Evolutionary conservation across 2,888 invertebrate species (phyloP).

Genomic region (Neoscelio sp.): DNA sequence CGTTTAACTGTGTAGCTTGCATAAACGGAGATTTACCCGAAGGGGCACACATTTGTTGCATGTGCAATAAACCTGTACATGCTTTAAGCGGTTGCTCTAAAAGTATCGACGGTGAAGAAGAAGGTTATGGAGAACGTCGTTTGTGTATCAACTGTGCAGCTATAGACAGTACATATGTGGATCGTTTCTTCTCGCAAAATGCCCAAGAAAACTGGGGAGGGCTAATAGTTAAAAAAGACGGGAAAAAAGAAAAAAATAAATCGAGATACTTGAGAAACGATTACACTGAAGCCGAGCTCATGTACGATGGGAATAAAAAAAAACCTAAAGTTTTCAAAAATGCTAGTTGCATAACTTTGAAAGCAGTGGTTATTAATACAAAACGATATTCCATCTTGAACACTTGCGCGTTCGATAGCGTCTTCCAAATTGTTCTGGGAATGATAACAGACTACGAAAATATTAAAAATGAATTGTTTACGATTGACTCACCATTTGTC

Average conservation of each 20-base stretch:
- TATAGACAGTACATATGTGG: neutral
- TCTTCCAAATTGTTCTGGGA: neutral
- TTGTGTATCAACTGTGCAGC: constrained; percentile 6
- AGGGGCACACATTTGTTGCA: neutral
- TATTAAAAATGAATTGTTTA: neutral
- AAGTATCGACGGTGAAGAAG: constrained; percentile 30
- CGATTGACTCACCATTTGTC: neutral
- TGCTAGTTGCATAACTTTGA: neutral
- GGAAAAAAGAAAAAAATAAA: constrained; percentile 1
- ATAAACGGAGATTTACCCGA: neutral
- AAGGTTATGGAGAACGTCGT: constrained; percentile 43
- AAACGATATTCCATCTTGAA: neutral
- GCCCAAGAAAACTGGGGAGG: neutral
- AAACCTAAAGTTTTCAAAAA: constrained; percentile 8
- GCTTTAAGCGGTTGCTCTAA: constrained; percentile 24
- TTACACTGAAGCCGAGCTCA: neutral
- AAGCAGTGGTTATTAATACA: neutral
- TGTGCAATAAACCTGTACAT: constrained; percentile 21
- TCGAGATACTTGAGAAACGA: neutral
- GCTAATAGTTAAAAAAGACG: no score
- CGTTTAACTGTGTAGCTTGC: neutral
- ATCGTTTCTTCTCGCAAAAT: neutral
- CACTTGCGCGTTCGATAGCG: constrained; percentile 1
- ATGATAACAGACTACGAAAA: neutral
- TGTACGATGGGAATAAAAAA: neutral